Conservation (phyloP, 2,797 vertebrate species). For the Scarus forsteni region DNA sequence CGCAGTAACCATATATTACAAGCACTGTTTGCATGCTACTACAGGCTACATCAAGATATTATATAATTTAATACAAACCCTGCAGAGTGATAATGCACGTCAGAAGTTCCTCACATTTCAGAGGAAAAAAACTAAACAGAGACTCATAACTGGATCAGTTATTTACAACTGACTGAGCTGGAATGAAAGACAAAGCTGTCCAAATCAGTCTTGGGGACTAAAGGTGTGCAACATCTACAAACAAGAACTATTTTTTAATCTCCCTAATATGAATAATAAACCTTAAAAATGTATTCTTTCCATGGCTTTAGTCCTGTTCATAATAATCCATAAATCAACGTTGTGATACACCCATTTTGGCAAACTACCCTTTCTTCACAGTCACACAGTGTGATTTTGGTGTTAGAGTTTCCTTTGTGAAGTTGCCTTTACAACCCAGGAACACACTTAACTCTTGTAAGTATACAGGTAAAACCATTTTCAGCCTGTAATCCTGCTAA, state of each 20-base stretch:
- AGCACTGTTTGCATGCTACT: conserved; percentile 6
- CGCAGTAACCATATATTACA: conserved; percentile 74
- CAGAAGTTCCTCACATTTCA: conserved; percentile 7
- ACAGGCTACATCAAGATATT: conserved; percentile 18
- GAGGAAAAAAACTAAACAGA: background rate
- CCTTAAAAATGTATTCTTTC: background rate
- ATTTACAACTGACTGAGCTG: background rate
- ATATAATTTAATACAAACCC: background rate
- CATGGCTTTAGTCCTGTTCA: background rate
- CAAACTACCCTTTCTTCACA: background rate
- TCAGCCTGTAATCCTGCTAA: conserved; percentile 60
- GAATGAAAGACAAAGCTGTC: background rate
- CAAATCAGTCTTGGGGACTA: background rate
- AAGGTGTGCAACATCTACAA: background rate
- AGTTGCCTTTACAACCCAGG: conserved; percentile 25
- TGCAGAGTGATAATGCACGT: background rate
- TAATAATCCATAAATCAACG: no score
- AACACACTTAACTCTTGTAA: conserved; percentile 31
- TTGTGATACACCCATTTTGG: background rate
- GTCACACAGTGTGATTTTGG: background rate
- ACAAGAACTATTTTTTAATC: background rate
- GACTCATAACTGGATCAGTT: background rate
- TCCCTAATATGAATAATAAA: background rate
- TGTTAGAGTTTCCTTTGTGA: conserved; percentile 6
- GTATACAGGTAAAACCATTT: conserved; percentile 35